Conservation (phyloP, 2,797 vertebrate genomes). For the Acanthornis magna region DNA sequence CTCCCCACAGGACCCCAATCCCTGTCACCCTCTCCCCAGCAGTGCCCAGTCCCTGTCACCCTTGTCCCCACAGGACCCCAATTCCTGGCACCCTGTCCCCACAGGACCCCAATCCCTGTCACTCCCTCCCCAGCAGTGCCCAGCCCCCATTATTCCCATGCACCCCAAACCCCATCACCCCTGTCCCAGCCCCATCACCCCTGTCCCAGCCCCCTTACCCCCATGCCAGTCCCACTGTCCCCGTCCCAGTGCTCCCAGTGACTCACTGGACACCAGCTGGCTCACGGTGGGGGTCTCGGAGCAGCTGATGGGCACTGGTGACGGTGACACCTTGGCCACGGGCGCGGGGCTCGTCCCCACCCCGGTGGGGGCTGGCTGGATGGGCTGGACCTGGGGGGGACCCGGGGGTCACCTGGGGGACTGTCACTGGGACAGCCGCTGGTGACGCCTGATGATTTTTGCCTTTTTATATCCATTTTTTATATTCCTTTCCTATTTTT, state of each 20-base stretch:
- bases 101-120: neutral
- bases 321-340: constrained; percentile 64
- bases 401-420: neutral
- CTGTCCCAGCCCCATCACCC: too few species aligned
- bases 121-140: neutral
- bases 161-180: neutral
- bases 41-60: neutral
- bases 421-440: neutral
- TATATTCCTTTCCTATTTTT: too few species aligned
- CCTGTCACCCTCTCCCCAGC: too few species aligned
- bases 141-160: neutral
- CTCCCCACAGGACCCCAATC: too few species aligned
- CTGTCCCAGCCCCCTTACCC: too few species aligned
- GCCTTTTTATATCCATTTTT: too few species aligned
- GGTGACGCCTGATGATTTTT: neutral
- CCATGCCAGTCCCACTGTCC: too few species aligned
- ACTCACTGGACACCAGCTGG: constrained; percentile 93
- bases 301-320: constrained; percentile 81
- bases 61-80: neutral
- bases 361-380: constrained; percentile 74
- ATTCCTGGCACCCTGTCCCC: too few species aligned
- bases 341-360: constrained; percentile 82
- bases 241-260: neutral
- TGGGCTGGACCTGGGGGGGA: constrained; percentile 70
- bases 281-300: constrained; percentile 90